A percentile compares a stretch with the other conserved stretches of the same genome.
phyloP scores from a whole-genome alignment of 2,113 vertebrate genomes.

The Anguilla rostrata region DNA sequence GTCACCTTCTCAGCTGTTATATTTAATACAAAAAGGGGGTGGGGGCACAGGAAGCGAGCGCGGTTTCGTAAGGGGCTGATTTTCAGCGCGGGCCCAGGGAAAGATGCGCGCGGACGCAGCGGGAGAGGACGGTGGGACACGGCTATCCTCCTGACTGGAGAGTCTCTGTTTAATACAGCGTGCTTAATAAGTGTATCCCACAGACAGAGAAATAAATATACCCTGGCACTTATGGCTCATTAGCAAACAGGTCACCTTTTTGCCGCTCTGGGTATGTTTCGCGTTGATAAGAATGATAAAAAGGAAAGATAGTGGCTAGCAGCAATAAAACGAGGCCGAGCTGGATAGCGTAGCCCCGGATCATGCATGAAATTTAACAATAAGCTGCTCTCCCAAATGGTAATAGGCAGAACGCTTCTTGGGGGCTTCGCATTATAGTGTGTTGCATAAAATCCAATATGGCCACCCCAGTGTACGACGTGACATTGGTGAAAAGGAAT shows the following conservation, averaged over 20 bases:
- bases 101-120: conserved; percentile 40
- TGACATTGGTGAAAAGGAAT: background rate
- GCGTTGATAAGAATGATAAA: conserved; percentile 64
- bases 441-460: background rate
- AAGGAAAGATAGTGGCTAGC: conserved; percentile 44
- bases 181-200: conserved; percentile 42
- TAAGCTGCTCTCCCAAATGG: background rate
- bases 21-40: conserved; percentile 65
- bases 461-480: background rate
- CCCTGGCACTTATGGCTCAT: conserved; percentile 55
- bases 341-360: background rate
- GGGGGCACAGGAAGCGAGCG: conserved; percentile 49
- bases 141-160: conserved; percentile 29
- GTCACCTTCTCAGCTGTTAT: conserved; percentile 76
- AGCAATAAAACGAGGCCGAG: background rate
- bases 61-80: conserved; percentile 49
- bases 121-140: conserved; percentile 35
- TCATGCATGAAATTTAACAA: conserved; percentile 7
- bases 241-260: conserved; percentile 69
- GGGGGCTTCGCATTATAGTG: background rate
- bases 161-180: conserved; percentile 34
- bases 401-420: background rate
- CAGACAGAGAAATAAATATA: conserved; percentile 10
- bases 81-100: conserved; percentile 48
- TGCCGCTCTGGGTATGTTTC: conserved; percentile 64